Evolutionary conservation across 2,113 vertebrate species (phyloP).

Genomic region (Morone saxatilis): DNA sequence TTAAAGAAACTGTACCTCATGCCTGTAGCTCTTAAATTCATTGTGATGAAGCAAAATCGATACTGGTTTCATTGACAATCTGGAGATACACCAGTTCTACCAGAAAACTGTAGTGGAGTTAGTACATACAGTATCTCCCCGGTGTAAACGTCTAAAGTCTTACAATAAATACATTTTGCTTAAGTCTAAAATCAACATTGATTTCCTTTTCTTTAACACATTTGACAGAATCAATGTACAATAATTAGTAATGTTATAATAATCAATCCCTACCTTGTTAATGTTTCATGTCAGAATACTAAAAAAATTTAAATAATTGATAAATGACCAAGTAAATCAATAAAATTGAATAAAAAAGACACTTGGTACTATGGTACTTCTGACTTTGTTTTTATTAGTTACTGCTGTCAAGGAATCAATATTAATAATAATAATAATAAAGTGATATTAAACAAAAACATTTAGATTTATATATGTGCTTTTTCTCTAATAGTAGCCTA

Average conservation of each 20-base stretch:
- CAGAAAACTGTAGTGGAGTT: background rate
- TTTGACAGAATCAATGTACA: background rate
- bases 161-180: background rate
- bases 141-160: background rate
- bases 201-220: background rate
- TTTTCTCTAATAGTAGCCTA: background rate
- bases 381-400: background rate
- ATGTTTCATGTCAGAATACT: background rate
- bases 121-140: background rate
- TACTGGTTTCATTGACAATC: background rate
- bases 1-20: background rate
- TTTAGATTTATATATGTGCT: background rate
- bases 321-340: background rate
- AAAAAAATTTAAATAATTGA: background rate
- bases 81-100: background rate
- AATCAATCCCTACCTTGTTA: background rate
- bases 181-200: background rate
- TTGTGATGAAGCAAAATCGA: background rate
- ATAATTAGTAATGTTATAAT: background rate
- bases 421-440: background rate
- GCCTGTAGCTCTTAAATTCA: background rate
- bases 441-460: background rate
- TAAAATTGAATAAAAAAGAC: background rate
- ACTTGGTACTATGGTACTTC: background rate
- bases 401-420: background rate